Percentiles rank a stretch among this genome's conserved stretches.
Evolutionary conservation across 1,140 invertebrate genomes (phyloP).

Genomic region (Bombus superbus): DNA sequence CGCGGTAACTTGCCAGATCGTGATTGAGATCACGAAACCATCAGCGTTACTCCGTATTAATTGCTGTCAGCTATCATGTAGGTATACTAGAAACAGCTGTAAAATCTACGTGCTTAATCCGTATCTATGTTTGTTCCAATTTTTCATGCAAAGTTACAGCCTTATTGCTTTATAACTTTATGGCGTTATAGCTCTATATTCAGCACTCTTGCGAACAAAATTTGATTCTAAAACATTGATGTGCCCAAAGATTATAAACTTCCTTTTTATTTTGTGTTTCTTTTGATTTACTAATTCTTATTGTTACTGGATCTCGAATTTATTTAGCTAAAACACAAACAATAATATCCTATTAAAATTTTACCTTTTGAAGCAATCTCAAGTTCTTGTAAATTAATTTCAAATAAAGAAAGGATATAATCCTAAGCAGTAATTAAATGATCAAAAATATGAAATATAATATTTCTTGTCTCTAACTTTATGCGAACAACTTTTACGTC

Average conservation of each 20-base stretch:
- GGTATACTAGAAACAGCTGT: not conserved
- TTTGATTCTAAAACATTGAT: no score
- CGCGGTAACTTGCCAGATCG: conserved; percentile 50
- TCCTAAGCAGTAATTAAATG: not conserved
- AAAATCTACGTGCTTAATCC: not conserved
- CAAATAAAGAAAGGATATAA: not conserved
- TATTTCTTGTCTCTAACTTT: no score
- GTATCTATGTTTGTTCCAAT: not conserved
- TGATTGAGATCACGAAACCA: conserved; percentile 46
- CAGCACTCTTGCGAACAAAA: no score
- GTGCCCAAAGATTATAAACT: no score
- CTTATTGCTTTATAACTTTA: not conserved
- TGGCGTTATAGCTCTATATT: not conserved
- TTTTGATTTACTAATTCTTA: not conserved
- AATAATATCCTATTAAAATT: no score
- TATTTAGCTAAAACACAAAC: no score
- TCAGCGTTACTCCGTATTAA: not conserved
- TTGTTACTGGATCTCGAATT: not conserved
- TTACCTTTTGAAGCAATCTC: not conserved
- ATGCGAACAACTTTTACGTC: no score
- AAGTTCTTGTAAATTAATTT: not conserved
- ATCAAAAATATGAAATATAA: not conserved
- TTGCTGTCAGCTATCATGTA: not conserved
- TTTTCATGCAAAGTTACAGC: not conserved
- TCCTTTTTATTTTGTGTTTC: no score